Evolutionary conservation across 2,888 invertebrate genomes (phyloP).

Genomic region (Troides helena): DNA sequence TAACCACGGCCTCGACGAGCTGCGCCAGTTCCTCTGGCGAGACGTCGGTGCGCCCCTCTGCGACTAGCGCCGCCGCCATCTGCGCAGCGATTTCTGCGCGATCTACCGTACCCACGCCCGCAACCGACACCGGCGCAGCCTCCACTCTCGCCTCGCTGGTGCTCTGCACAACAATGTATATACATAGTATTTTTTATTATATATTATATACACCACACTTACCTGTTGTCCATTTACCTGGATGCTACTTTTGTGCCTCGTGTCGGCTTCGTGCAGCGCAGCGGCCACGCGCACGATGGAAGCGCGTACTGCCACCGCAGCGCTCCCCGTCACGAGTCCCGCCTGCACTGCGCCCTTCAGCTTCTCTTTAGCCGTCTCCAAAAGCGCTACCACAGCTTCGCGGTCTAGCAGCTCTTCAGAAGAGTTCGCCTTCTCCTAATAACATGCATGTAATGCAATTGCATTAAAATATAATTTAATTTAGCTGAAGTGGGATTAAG

Average conservation of each 20-base stretch:
- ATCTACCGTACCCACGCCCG: slow-evolving; percentile 87
- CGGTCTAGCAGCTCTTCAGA: slow-evolving; percentile 87
- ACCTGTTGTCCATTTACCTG: background rate
- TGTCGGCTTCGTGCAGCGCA: slow-evolving; percentile 84
- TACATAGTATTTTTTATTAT: background rate
- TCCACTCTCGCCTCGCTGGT: slow-evolving; percentile 3
- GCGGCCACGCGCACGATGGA: slow-evolving; percentile 89
- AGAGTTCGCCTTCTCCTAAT: slow-evolving; percentile 82
- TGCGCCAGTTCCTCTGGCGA: slow-evolving; percentile 89
- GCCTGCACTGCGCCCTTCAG: slow-evolving; percentile 88
- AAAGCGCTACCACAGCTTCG: slow-evolving; percentile 86
- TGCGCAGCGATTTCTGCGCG: slow-evolving; percentile 89
- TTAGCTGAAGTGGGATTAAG: too few species aligned
- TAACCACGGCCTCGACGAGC: slow-evolving; percentile 87
- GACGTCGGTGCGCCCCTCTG: slow-evolving; percentile 90
- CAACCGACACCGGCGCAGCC: slow-evolving; percentile 80
- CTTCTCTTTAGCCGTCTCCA: slow-evolving; percentile 93
- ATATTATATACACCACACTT: background rate
- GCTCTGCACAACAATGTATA: background rate
- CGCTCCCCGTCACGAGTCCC: slow-evolving; percentile 80
- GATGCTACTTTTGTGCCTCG: slow-evolving; percentile 39
- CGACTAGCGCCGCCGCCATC: slow-evolving; percentile 88
- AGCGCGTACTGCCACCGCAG: slow-evolving; percentile 85
- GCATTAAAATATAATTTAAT: too few species aligned
- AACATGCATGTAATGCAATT: background rate